Evolutionary conservation across 2,113 vertebrate genomes (phyloP), one percentile per base, ranked within the genome.

Genomic region (Ifrita kowaldi): DNA sequence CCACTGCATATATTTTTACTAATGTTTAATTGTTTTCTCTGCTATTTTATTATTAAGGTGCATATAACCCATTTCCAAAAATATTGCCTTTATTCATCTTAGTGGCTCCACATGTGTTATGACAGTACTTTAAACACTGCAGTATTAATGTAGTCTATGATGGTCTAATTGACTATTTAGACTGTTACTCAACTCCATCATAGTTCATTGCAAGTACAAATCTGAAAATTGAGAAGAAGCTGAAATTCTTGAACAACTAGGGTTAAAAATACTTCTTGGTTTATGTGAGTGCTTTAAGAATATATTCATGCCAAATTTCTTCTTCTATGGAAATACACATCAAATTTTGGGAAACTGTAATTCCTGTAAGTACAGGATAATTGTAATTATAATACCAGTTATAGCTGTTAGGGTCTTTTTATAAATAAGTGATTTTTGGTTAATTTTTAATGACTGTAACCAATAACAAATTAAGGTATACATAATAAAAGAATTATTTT

Each of bases 81-180:
- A 67, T 41, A 84, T 3, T 78, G 53, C n/a, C 33, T 79, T 41
- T 62, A n/a, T 84, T 89, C 49, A 42, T 65, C 39, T 82, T 39
- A 59, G 32, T 1, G 16, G 41, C 32, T 55, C 41, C 5, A 23
- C 0, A 4, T 14, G 7, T 7, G 1, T 76, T 85, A 30, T 0
- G 3, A 53, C 27, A 52, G 23, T 73, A 21, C 57, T 82, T 89
- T 39, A 55, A 68, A 77, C 28, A 39, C 6, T 42, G n/a, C 1
- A 3, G 21, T 77, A 67, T 35, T 79, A 52, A 82, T 55, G 35
- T 20, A 28, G 4, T 63, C 77, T 86, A 1, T 1, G 4, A 57
- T 62, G 35, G 18, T 6, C 41, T 78, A 56, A 49, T 19, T 44
- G 84, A 75, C 16, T 69, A 77, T 70, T 93, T 73, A 46, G 41